Base-by-base conservation (phyloP, 35 echinoderm and acorn worm genomes). In the Stichopus chloronotus region DNA sequence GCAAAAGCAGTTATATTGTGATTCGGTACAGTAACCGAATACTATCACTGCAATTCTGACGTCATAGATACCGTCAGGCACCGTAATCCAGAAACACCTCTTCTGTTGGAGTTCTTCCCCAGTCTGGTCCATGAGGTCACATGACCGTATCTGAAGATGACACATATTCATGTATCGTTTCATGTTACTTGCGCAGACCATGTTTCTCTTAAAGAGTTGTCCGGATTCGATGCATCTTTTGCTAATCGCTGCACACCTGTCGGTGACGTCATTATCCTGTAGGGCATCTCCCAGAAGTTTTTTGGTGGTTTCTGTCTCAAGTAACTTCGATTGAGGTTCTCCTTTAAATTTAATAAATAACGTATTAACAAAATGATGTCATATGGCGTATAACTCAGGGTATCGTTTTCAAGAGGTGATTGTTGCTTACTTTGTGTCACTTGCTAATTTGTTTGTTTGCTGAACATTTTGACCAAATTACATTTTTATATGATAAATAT, bases 171-270 rank as follows among this genome's bases (percentile, higher is more conserved):
- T 5, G 80, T 83, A 83, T 20, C 80, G 43, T 83, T 83, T 83
- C 80, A 83, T n/a, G 56, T 83, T 55, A 83, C 80, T 83, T 13
- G 52, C 80, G 20, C 80, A 83, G 20, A 83, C 80, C 20, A 83
- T 11, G 56, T 83, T 83, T 83, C 30, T 20, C 16, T 83, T 83
- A 20, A 83, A 83, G 12, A 83, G 52, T n/a, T 83, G 12, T 16
- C 80, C 80, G 53, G 80, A 56, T 57, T 56, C 56, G 52, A 83
- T 20, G 20, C 80, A 83, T 53, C 56, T 57, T 83, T 53, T 30
- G 55, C 24, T 52, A 57, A 83, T 53, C 10, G 80, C 6, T 5
- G 80, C 20, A 55, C 80, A 83, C 22, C 69, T 14, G 11, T 74
- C 69, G 19, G 69, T 74, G 69, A 74, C 69, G 69, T 74, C 69